Conservation (phyloP, 2,113 vertebrate species). For the Blennius ocellaris region DNA sequence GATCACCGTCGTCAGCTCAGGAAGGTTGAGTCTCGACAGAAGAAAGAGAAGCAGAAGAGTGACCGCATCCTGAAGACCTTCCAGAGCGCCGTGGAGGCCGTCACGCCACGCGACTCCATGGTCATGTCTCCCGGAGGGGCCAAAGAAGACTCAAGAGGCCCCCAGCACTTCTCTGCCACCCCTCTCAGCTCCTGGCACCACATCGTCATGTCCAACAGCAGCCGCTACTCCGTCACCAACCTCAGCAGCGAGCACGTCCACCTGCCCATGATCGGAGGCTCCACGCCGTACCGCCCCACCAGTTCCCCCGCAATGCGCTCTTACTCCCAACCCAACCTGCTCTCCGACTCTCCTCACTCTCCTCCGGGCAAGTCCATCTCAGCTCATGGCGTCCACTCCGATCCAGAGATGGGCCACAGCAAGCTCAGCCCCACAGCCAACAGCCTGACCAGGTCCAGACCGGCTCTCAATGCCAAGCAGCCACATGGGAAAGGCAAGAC, state of each 20-base stretch:
- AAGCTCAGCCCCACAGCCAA: conserved; percentile 69
- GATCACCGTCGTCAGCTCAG: conserved; percentile 82
- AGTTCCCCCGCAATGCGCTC: conserved; percentile 74
- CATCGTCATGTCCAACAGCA: conserved; percentile 81
- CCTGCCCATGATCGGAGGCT: conserved; percentile 66
- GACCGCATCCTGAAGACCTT: conserved; percentile 87
- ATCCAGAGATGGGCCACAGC: conserved; percentile 65
- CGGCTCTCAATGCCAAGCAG: conserved; percentile 67
- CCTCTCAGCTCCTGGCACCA: conserved; percentile 87
- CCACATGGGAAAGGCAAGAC: conserved; percentile 51
- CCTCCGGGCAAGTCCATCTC: conserved; percentile 65
- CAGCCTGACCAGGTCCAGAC: conserved; percentile 79
- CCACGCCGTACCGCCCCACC: conserved; percentile 48
- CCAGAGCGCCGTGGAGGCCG: conserved; percentile 83
- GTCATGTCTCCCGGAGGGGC: conserved; percentile 80
- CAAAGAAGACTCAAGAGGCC: conserved; percentile 79
- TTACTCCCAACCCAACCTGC: conserved; percentile 81
- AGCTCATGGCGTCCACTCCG: conserved; percentile 63
- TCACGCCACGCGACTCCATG: conserved; percentile 82
- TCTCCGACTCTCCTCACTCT: conserved; percentile 43
- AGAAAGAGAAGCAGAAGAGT: conserved; percentile 86
- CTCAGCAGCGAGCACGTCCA: conserved; percentile 76
- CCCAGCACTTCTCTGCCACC: conserved; percentile 81
- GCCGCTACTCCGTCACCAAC: conserved; percentile 78
- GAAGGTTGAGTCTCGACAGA: conserved; percentile 85